Conservation (phyloP, 2,113 vertebrate species). For the Gallinago media region DNA sequence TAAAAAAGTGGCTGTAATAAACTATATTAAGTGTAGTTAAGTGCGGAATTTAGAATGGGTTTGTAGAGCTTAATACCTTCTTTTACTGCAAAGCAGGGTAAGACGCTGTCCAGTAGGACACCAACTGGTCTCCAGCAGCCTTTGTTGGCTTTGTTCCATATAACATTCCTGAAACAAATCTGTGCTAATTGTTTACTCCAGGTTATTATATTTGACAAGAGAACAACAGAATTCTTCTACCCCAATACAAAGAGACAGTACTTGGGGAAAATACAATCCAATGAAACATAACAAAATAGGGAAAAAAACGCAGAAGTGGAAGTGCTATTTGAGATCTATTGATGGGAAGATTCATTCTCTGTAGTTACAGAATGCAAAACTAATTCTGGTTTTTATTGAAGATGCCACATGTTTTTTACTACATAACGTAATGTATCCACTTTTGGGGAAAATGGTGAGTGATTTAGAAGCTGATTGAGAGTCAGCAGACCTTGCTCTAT, state of each 20-base stretch:
- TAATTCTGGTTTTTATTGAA: neutral
- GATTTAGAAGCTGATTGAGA: neutral
- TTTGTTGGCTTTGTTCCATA: rapidly evolving
- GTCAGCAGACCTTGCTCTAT: neutral
- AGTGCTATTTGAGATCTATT: neutral
- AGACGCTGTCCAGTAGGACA: neutral
- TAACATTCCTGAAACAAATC: neutral
- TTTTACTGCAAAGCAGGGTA: neutral
- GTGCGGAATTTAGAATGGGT: neutral
- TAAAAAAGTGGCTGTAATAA: neutral
- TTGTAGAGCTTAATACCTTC: neutral
- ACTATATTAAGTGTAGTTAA: neutral
- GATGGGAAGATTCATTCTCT: neutral
- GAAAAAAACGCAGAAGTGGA: neutral
- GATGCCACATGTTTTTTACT: neutral
- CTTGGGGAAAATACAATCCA: neutral
- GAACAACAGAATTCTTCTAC: neutral
- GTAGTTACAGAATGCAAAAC: neutral
- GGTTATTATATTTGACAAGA: neutral
- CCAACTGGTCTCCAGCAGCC: neutral
- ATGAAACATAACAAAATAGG: rapidly evolving
- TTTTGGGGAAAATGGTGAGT: rapidly evolving
- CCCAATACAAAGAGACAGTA: neutral
- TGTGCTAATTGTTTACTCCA: no score
- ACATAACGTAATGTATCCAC: rapidly evolving